Conservation (phyloP, 2,797 vertebrate genomes). For the Apogon hyalosoma region DNA sequence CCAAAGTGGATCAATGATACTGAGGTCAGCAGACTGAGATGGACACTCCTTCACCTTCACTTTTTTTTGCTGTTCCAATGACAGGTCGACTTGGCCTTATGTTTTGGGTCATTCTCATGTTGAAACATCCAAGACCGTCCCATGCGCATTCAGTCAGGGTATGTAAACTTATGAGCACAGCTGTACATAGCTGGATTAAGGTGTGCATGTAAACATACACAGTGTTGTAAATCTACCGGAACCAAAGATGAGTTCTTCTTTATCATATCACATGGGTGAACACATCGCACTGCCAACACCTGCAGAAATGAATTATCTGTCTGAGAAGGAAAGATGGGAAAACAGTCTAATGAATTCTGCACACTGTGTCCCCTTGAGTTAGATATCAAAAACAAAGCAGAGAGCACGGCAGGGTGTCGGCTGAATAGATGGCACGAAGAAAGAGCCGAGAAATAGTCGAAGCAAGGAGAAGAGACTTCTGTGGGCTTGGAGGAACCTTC, state of each 20-base stretch:
- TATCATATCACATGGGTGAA: constrained; percentile 32
- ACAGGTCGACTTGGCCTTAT: no score
- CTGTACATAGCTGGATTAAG: no score
- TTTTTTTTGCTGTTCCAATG: no score
- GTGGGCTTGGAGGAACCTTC: constrained; percentile 66
- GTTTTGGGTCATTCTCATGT: no score
- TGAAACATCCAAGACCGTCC: no score
- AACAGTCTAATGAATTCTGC: constrained; percentile 53
- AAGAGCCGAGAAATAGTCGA: constrained; percentile 34
- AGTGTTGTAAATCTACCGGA: constrained; percentile 13
- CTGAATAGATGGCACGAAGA: constrained; percentile 46
- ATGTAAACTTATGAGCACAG: no score
- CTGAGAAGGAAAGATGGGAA: constrained; percentile 18
- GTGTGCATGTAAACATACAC: no score
- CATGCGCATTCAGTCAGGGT: no score
- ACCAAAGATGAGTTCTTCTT: constrained; percentile 37
- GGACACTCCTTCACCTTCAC: no score
- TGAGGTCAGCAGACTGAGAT: no score
- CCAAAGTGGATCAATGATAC: no score
- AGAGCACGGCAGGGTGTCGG: constrained; percentile 55
- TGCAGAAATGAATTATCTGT: constrained; percentile 58
- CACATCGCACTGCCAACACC: constrained; percentile 16
- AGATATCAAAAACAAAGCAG: constrained; percentile 63
- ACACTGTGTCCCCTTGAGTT: constrained; percentile 43
- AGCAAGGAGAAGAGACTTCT: constrained; percentile 44